Evolutionary conservation across 1,140 invertebrate genomes (phyloP).

Genomic region (Odontomachus brunneus): DNA sequence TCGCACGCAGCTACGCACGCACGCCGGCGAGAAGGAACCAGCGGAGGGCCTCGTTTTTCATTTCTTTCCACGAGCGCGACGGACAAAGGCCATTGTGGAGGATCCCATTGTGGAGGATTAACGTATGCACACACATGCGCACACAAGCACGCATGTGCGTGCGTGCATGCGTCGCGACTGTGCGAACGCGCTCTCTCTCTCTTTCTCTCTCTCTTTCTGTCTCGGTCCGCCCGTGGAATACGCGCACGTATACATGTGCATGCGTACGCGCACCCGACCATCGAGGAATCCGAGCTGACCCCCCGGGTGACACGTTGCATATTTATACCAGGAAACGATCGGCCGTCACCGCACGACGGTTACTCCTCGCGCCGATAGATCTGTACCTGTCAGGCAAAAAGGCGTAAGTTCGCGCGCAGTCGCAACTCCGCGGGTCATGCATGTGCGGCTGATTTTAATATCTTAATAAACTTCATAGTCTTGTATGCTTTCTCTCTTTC

Average conservation of each 20-base stretch:
- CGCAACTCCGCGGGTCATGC: too few relatives aligned
- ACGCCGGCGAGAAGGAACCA: not conserved
- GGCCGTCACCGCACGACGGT: slow-evolving; percentile 53
- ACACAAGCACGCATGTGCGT: slow-evolving; percentile 30
- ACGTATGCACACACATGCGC: slow-evolving; percentile 71
- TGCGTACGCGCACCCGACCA: slow-evolving; percentile 45
- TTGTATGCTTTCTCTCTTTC: too few relatives aligned
- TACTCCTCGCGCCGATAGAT: slow-evolving; percentile 46
- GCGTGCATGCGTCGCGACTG: slow-evolving; percentile 26
- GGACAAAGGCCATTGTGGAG: slow-evolving; percentile 77
- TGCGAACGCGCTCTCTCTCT: slow-evolving; percentile 29
- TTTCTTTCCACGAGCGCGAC: slow-evolving; percentile 73
- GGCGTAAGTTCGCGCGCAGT: not conserved
- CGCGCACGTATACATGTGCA: slow-evolving; percentile 12
- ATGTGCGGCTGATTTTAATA: too few relatives aligned
- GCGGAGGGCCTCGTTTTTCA: slow-evolving; percentile 72
- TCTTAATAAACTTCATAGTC: too few relatives aligned
- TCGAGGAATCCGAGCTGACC: slow-evolving; percentile 74
- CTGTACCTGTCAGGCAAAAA: slow-evolving; percentile 21
- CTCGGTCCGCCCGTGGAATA: slow-evolving; percentile 40
- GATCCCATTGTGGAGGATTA: slow-evolving; percentile 76
- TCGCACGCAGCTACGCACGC: not conserved
- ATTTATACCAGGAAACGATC: slow-evolving; percentile 75
- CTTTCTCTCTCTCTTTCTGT: slow-evolving; percentile 21
- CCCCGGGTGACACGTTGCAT: slow-evolving; percentile 73